These are phyloP conservation scores for Neuroterus valhalla DNA, from an alignment of 1,140 invertebrate species.

Conservation along the genomic window DNA sequence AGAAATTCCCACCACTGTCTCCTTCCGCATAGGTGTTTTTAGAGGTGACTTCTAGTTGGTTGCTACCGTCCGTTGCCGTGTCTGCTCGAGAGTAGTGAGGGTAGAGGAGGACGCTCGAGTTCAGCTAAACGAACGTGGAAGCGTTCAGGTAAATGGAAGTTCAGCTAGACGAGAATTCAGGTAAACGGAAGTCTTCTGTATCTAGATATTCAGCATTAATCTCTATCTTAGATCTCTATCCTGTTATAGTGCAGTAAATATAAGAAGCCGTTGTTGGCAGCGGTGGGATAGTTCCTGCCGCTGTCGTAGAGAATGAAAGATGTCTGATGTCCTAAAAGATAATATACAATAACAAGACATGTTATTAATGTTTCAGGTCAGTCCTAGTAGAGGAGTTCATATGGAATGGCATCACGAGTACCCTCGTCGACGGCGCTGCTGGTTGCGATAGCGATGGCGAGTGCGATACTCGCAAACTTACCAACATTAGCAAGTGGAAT, in stretches of 20 bases:
- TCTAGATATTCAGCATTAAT: no score
- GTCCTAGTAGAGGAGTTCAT: slow-evolving; percentile 64
- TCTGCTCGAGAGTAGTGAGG: no score
- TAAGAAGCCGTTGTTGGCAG: not conserved
- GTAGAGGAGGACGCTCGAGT: no score
- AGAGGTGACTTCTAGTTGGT: no score
- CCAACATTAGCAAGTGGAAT: slow-evolving; percentile 74
- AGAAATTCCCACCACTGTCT: no score
- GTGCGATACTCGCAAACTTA: slow-evolving; percentile 56
- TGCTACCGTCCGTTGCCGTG: no score
- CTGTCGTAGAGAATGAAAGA: not conserved
- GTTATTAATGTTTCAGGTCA: slow-evolving; percentile 57
- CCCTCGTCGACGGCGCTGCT: slow-evolving; percentile 62
- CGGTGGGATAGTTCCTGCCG: slow-evolving; percentile 1
- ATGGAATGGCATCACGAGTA: slow-evolving; percentile 72
- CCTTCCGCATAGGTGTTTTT: no score
- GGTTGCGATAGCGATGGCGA: slow-evolving; percentile 67
- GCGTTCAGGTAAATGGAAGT: no score
- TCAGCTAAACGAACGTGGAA: no score
- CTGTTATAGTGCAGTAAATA: not conserved
- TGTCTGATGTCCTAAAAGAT: not conserved
- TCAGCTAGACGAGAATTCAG: no score
- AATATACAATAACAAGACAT: not conserved
- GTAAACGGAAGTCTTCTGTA: no score
- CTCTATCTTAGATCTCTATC: no score